Percentiles rank a stretch among this genome's conserved stretches.
These are phyloP conservation scores for Dendropsophus ebraccatus DNA, from an alignment of 2,113 vertebrate genomes.

Conservation along the genomic window DNA sequence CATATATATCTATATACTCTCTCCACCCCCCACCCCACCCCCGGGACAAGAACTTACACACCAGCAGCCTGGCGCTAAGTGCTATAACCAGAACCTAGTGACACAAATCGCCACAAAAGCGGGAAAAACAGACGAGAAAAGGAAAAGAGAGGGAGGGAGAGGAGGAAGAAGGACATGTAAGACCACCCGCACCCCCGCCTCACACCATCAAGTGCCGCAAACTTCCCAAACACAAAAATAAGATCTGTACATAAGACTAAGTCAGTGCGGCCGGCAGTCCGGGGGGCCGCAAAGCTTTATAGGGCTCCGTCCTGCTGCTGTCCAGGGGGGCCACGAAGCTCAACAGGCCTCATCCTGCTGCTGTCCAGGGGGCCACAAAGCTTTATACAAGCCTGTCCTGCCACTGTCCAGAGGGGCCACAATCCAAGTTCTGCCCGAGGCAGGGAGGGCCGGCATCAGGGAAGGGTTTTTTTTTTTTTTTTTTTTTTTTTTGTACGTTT, in stretches of 20 bases:
- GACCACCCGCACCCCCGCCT: slow-evolving; percentile 83
- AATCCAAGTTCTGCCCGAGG: slow-evolving; percentile 13
- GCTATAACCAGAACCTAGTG: slow-evolving; percentile 83
- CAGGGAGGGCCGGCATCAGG: background rate
- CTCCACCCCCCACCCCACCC: slow-evolving; percentile 60
- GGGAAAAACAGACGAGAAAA: slow-evolving; percentile 81
- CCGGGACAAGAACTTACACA: slow-evolving; percentile 72
- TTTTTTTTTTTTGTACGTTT: background rate
- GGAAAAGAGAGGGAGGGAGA: slow-evolving; percentile 69
- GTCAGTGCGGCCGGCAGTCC: slow-evolving; percentile 67
- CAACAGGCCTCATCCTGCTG: no score
- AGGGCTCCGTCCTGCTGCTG: slow-evolving; percentile 26
- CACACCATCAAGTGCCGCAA: slow-evolving; percentile 87
- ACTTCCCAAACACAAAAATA: slow-evolving; percentile 86
- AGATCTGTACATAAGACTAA: slow-evolving; percentile 93
- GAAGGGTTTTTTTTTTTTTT: slow-evolving; percentile 1
- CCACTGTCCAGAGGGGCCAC: no score
- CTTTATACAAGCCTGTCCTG: no score
- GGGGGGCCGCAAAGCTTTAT: slow-evolving; percentile 13
- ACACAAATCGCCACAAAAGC: slow-evolving; percentile 76
- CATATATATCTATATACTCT: no score
- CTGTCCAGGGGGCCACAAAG: no score
- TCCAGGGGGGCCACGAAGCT: background rate
- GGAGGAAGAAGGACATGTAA: slow-evolving; percentile 80
- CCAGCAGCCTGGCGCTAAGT: slow-evolving; percentile 87